These are phyloP conservation scores for Dryas iulia DNA, from an alignment of 1,140 invertebrate genomes.

Conservation along the genomic window DNA sequence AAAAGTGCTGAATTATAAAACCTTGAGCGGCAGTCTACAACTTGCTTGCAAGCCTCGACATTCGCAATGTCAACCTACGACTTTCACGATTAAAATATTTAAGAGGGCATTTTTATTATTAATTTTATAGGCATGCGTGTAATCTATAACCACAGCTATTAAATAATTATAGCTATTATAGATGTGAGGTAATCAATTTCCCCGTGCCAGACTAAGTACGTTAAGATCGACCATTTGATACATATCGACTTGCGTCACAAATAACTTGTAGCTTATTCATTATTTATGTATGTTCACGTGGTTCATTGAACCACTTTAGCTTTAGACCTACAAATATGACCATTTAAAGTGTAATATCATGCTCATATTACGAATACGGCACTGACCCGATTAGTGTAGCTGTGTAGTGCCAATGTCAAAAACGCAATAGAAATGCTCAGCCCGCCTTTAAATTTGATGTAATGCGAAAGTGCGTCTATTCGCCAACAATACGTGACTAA, in stretches of 20 bases:
- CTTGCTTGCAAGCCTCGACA: slow-evolving; percentile 17
- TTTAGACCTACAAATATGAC: slow-evolving; percentile 18
- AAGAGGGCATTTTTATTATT: background rate
- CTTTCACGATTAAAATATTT: slow-evolving; percentile 12
- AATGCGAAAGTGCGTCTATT: slow-evolving; percentile 43
- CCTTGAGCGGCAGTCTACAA: slow-evolving; percentile 12
- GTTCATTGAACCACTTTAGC: slow-evolving; percentile 28
- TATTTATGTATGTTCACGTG: slow-evolving; percentile 24
- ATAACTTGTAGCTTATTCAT: slow-evolving; percentile 22
- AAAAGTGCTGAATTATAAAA: background rate
- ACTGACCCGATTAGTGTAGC: slow-evolving; percentile 17
- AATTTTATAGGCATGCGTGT: background rate
- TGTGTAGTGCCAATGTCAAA: slow-evolving; percentile 41
- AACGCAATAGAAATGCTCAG: slow-evolving; percentile 35
- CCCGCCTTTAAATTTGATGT: slow-evolving; percentile 22
- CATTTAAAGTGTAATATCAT: slow-evolving; percentile 14
- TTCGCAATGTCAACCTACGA: slow-evolving; percentile 22
- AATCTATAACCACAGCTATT: background rate
- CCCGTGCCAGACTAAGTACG: slow-evolving; percentile 3
- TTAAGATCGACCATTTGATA: slow-evolving; percentile 10
- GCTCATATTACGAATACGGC: slow-evolving; percentile 10
- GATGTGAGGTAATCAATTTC: background rate
- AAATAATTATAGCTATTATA: background rate
- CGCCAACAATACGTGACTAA: slow-evolving; percentile 46
- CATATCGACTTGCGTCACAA: slow-evolving; percentile 12